These are phyloP conservation scores for Tychaedon coryphoeus DNA, from an alignment of 2,113 vertebrate species.

Conservation along the genomic window DNA sequence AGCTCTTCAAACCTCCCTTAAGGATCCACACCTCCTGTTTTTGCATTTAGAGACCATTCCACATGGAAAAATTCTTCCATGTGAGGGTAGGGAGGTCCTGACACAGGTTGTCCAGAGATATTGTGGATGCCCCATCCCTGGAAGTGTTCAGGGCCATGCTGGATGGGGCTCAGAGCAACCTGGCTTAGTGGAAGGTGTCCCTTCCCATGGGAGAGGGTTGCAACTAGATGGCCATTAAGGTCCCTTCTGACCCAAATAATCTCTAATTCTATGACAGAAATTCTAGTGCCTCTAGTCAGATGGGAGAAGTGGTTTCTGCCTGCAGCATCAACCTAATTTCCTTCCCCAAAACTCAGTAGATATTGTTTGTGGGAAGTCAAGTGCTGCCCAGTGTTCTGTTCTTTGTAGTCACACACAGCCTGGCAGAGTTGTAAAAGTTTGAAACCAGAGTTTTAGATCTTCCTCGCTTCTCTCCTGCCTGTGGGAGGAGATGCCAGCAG, in stretches of 20 bases:
- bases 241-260: background rate
- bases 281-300: background rate
- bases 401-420: background rate
- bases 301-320: background rate
- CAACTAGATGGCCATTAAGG: background rate
- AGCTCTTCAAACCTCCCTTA: background rate
- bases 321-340: background rate
- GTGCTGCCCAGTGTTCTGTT: background rate
- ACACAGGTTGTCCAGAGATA: background rate
- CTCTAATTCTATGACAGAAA: background rate
- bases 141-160: background rate
- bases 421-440: rapidly evolving
- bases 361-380: background rate
- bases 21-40: background rate
- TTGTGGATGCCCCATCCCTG: background rate
- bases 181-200: background rate
- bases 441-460: rapidly evolving
- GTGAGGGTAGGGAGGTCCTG: background rate
- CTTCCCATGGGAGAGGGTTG: background rate
- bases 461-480: background rate
- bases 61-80: background rate
- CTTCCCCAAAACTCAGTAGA: background rate
- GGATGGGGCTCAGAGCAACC: background rate
- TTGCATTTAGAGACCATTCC: background rate
- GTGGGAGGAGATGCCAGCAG: background rate